Evolutionary conservation across 2,113 vertebrate genomes (phyloP), one percentile per base, ranked within the genome.

Genomic region (Cavia porcellus): DNA sequence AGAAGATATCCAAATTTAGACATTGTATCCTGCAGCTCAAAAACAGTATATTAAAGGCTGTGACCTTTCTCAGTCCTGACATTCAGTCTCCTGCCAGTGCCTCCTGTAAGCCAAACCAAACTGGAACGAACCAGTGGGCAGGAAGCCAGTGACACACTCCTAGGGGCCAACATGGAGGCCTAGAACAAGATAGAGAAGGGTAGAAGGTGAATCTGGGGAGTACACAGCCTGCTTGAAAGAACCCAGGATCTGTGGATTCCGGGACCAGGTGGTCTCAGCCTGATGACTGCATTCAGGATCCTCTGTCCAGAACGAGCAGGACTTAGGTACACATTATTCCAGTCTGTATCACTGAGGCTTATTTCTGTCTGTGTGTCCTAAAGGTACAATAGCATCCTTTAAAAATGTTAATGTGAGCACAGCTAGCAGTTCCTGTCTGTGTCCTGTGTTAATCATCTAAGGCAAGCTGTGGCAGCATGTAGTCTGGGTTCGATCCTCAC

Each of bases 1-100:
- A 84, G 92, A 86, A 93, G 84, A 80, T 80, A 74, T 82, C 38
- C 50, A 83, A 74, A 72, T 77, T 90, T 45, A 82, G 74, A 42
- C 5, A 19, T 38, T 15, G 28, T 4, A 62, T 64, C 62, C 42
- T 24, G 32, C 50, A 77, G 50, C 32, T 57, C 35, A 32, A 70
- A 77, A 62, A 30, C n/a, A 55, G 94, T 28, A 95, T 28, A 52
- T 79, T 32, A 89, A 70, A 68, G 13, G 32, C 13, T n/a, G n/a
- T 59, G 77, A 80, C 17, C 47, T 89, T 93, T 90, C 70, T 85
- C 64, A 86, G 7, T 38, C 70, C 32, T 70, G 50, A 35, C 81
- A 57, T 74, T 84, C 52, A 3, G 11, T 61, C 35, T 89, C 62
- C 61, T 77, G n/a, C 50, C 57, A 86, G 84, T 3, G 9, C 8